phyloP scores from a whole-genome alignment of 2,113 vertebrate species.

The Narcine bancroftii region DNA sequence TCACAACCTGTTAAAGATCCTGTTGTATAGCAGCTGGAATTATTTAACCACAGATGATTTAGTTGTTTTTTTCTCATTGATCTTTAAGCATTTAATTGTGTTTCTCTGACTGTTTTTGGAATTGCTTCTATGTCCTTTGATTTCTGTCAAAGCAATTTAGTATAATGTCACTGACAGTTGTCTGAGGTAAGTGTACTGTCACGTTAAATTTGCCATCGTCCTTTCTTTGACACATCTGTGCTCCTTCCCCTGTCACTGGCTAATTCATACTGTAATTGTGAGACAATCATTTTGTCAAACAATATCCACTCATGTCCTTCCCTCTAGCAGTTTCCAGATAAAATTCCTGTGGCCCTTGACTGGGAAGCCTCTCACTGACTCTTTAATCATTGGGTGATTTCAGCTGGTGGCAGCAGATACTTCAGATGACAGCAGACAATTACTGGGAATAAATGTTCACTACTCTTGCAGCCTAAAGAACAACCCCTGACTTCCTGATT shows the following conservation, averaged over 20 bases:
- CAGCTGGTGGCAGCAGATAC: background rate
- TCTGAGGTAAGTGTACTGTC: background rate
- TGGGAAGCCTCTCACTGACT: background rate
- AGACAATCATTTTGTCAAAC: constrained; percentile 29
- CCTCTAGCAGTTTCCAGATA: constrained; percentile 15
- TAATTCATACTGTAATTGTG: constrained; percentile 20
- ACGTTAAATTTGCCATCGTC: constrained; percentile 18
- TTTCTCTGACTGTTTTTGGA: background rate
- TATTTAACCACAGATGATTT: background rate
- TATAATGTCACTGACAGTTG: background rate
- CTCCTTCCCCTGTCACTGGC: background rate
- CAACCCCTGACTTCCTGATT: background rate
- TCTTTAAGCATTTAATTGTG: background rate
- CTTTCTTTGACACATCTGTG: background rate
- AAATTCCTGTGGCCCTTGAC: background rate
- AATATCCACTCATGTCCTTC: constrained; percentile 6
- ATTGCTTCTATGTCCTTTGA: background rate
- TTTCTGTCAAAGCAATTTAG: background rate
- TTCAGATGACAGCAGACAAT: constrained; percentile 13
- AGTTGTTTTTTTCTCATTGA: background rate
- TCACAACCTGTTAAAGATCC: background rate
- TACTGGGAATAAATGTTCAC: constrained; percentile 12
- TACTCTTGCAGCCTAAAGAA: background rate
- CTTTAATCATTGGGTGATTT: constrained; percentile 18
- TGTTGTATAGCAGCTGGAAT: background rate